Evolutionary conservation across 2,797 vertebrate species (phyloP), one percentile per base, ranked within the genome.

Genomic region (Lindbergichthys nudifrons): DNA sequence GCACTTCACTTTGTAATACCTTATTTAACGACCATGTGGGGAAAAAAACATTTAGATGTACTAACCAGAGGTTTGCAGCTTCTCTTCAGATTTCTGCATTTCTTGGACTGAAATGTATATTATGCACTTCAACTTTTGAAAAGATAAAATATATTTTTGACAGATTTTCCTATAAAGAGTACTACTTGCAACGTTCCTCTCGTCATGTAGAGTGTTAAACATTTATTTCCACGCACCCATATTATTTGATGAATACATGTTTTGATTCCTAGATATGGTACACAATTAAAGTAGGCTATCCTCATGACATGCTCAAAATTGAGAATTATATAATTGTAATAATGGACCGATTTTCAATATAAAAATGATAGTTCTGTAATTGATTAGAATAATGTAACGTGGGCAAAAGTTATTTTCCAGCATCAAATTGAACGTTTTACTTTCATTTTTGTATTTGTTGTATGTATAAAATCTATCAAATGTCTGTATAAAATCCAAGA

Each of bases 121-220:
- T 0, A 11, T 41, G 51, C n/a, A 18, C 16, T 21, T 57, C 48
- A 51, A 14, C 1, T 74, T 64, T 48, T 51, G 11, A 32, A 8
- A 58, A 69, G 70, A 69, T 1, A 6, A 82, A 56, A 57, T 30
- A 50, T 67, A 42, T 41, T 73, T 77, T 65, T 26, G 19, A 39
- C 9, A 57, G 39, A 48, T 58, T 12, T 51, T 45, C 6, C 10
- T 4, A 3, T 46, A 39, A 50, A 60, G 47, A 8, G 18, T 14
- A 10, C 23, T 14, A 10, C 23, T 9, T 60, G 36, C 47, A 53
- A 47, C 10, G 46, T 5, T 52, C 6, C 4, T 63, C 21, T 30
- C 21, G 3, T 41, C 23, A 4, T 6, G 26, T 18, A 59, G 18
- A 30, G 30, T 21, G 12, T 23, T 45, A 30, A 7, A 42, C n/a